A percentile compares a stretch with the other conserved stretches of the same genome.
phyloP scores from a whole-genome alignment of 1,140 invertebrate species.

The Rhopalosiphum padi region DNA sequence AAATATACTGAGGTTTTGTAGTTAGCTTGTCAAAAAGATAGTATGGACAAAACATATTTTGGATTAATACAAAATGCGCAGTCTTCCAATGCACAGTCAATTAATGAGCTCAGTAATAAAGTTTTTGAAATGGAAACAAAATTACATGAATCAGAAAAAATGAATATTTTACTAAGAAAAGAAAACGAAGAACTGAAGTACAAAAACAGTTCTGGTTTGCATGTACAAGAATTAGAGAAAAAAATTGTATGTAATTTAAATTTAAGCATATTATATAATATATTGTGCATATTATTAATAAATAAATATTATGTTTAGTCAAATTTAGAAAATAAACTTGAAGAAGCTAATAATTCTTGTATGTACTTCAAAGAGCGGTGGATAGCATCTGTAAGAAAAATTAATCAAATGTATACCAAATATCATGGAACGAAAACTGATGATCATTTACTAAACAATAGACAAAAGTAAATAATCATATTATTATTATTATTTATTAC shows the following conservation, averaged over 20 bases:
- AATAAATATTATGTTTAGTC: neutral
- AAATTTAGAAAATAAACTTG: slow-evolving; percentile 6
- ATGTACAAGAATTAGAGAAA: slow-evolving; percentile 3
- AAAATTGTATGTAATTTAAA: slow-evolving; percentile 38
- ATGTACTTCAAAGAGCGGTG: slow-evolving; percentile 38
- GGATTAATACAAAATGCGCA: neutral
- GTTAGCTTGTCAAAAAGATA: slow-evolving; percentile 8
- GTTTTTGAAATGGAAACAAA: slow-evolving; percentile 27
- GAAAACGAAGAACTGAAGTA: slow-evolving; percentile 7
- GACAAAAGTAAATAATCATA: slow-evolving; percentile 26
- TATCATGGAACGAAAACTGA: neutral
- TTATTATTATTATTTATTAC: neutral
- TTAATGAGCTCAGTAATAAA: neutral
- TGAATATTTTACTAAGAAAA: slow-evolving; percentile 31
- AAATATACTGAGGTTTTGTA: neutral
- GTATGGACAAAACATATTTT: neutral
- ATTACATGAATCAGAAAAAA: neutral
- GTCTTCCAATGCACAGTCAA: neutral
- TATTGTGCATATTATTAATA: neutral
- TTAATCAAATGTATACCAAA: slow-evolving; percentile 9
- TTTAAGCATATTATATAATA: neutral
- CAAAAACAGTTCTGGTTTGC: neutral
- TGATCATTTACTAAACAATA: slow-evolving; percentile 31
- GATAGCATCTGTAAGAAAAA: slow-evolving; percentile 25
- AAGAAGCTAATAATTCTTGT: slow-evolving; percentile 13